phyloP scores from a whole-genome alignment of 1,140 invertebrate species.

The Spodoptera frugiperda region DNA sequence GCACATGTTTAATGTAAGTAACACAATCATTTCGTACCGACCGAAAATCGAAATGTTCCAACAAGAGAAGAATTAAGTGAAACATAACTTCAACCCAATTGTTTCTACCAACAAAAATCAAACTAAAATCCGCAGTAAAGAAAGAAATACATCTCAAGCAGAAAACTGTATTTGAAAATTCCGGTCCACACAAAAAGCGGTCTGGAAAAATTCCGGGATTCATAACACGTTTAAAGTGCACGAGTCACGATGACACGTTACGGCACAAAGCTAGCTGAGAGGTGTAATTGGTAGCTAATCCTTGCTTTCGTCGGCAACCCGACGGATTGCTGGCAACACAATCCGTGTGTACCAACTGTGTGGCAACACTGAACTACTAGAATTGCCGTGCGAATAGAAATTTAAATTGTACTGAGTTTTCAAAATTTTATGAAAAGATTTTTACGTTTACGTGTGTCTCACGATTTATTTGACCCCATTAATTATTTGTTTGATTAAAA shows the following conservation, averaged over 20 bases:
- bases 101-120: neutral
- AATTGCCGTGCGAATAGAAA: neutral
- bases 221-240: slow-evolving; percentile 62
- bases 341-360: slow-evolving; percentile 14
- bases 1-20: too few species aligned
- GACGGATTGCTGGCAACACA: slow-evolving; percentile 41
- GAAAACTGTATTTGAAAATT: slow-evolving; percentile 5
- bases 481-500: too few species aligned
- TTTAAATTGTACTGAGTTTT: neutral
- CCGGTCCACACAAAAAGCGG: neutral
- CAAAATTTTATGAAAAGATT: too few species aligned
- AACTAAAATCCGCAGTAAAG: neutral
- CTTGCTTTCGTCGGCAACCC: slow-evolving; percentile 55
- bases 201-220: slow-evolving; percentile 44
- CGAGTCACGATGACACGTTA: slow-evolving; percentile 59
- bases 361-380: neutral
- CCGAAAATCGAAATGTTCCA: too few species aligned
- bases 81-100: neutral
- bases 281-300: slow-evolving; percentile 72
- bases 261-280: slow-evolving; percentile 52
- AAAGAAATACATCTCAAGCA: neutral
- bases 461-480: too few species aligned
- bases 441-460: too few species aligned
- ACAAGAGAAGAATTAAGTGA: too few species aligned
- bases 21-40: too few species aligned